phyloP scores from a whole-genome alignment of 2,797 vertebrate species.

The Denticeps clupeoides region DNA sequence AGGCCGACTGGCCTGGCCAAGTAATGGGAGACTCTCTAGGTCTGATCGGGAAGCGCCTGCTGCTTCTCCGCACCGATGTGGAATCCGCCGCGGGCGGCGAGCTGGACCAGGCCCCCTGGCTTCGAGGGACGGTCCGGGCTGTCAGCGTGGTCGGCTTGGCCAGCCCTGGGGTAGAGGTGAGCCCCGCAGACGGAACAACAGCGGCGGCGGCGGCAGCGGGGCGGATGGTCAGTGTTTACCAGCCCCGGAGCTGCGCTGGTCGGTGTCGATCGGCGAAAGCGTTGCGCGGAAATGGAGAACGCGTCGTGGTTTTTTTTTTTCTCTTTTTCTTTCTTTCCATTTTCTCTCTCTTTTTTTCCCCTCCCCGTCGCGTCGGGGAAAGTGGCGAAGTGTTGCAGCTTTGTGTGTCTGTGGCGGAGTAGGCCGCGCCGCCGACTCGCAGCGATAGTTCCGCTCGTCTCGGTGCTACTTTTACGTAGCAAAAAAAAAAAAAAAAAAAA shows the following conservation, averaged over 20 bases:
- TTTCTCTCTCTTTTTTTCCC: neutral
- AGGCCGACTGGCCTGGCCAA: constrained; percentile 40
- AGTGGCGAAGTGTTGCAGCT: too few relatives aligned
- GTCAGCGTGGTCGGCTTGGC: constrained; percentile 78
- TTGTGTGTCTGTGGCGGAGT: too few relatives aligned
- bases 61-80: constrained; percentile 66
- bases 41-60: constrained; percentile 77
- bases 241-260: neutral
- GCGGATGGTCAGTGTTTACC: constrained; percentile 57
- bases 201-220: constrained; percentile 33
- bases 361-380: too few relatives aligned
- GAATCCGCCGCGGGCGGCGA: constrained; percentile 50
- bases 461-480: too few relatives aligned
- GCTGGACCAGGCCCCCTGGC: constrained; percentile 68
- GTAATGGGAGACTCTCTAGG: constrained; percentile 78
- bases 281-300: too few relatives aligned
- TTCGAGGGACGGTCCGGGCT: constrained; percentile 84
- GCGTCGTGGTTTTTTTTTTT: neutral
- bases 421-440: too few relatives aligned
- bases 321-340: too few relatives aligned
- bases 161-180: constrained; percentile 79
- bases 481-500: too few relatives aligned
- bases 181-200: constrained; percentile 20
- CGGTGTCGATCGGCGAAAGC: too few relatives aligned
- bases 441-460: too few relatives aligned